A percentile compares a stretch with the other conserved stretches of the same genome.
Conservation (phyloP, 2,888 invertebrate genomes). For the Hypena proboscidalis region DNA sequence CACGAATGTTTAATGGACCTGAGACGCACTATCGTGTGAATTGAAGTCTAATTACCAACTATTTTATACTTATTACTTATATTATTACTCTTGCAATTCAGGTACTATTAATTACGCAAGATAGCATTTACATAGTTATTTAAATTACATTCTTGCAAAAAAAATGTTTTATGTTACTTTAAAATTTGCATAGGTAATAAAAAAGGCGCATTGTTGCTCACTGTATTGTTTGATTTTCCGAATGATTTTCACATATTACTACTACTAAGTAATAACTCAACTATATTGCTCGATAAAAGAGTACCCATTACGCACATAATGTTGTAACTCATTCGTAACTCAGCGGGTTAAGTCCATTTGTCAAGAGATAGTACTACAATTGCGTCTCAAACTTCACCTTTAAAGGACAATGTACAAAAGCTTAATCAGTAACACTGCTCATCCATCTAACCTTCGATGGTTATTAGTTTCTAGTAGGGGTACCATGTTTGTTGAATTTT, state of each 20-base stretch:
- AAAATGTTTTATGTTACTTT: too few relatives aligned
- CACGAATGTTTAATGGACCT: conserved; percentile 44
- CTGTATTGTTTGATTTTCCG: too few relatives aligned
- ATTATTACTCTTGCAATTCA: neutral
- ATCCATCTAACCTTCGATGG: conserved; percentile 65
- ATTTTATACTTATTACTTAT: too few relatives aligned
- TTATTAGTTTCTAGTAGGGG: conserved; percentile 50
- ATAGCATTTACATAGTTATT: too few relatives aligned
- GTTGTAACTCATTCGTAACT: conserved; percentile 22
- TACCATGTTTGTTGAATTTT: conserved; percentile 15
- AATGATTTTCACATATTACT: too few relatives aligned
- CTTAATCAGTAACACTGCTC: conserved; percentile 59
- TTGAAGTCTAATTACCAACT: too few relatives aligned
- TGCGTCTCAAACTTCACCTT: conserved; percentile 55
- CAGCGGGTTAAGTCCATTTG: conserved; percentile 25
- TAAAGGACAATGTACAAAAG: conserved; percentile 60
- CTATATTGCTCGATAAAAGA: neutral
- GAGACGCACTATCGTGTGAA: conserved; percentile 6
- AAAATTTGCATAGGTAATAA: too few relatives aligned
- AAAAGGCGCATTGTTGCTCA: too few relatives aligned
- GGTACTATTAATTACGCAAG: too few relatives aligned
- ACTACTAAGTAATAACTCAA: too few relatives aligned
- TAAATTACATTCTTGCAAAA: too few relatives aligned
- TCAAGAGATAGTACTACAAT: conserved; percentile 38
- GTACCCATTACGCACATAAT: conserved; percentile 20